Base-by-base conservation (phyloP, 2,113 vertebrate species). In the Ascaphus truei region DNA sequence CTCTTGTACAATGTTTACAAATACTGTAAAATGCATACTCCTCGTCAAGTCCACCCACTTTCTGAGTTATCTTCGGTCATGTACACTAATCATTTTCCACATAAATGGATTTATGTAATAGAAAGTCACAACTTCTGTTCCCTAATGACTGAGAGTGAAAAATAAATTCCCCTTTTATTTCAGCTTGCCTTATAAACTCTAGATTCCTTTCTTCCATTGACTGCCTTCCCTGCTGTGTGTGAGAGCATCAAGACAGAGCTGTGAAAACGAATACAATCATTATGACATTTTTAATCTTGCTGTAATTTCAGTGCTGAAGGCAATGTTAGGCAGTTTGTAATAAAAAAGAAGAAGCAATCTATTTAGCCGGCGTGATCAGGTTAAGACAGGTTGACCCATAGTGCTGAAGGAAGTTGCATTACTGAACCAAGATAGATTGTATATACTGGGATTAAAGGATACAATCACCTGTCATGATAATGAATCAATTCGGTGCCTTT, bases 251-350 rank as follows among this genome's bases (percentile, higher is more conserved):
- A 50, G 55, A 26, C 16, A 29, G 23, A 39, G 55, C 30, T 47
- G 66, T 13, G 20, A 48, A 10, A 48, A 51, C 23, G 1, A 36
- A 37, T 45, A 69, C 66, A 50, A 39, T 69, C 55, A 69, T 51
- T 51, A 69, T 50, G 55, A 51, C 55, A 60, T 29, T 59, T 59
- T 50, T 68, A 59, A 68, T 68, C 66, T 59, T 7, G 55, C 55
- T 11, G 66, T 59, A 48, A 68, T 69, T 50, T 50, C 31, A 27
- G 55, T 50, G 41, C 53, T 50, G 41, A 29, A 20, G 37, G 55
- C 65, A 18, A 10, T 20, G 26, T n/a, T 41, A 18, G 63, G 12
- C 26, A 12, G 6, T 26, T 27, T 25, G 27, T 48, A 58, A 68
- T 57, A 57, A 48, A 20, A n/a, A 5, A 20, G 13, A 10, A 11